Percentiles rank a stretch among this genome's conserved stretches.
These are phyloP conservation scores for Malurus melanocephalus DNA, from an alignment of 2,113 vertebrate species.

Conservation along the genomic window DNA sequence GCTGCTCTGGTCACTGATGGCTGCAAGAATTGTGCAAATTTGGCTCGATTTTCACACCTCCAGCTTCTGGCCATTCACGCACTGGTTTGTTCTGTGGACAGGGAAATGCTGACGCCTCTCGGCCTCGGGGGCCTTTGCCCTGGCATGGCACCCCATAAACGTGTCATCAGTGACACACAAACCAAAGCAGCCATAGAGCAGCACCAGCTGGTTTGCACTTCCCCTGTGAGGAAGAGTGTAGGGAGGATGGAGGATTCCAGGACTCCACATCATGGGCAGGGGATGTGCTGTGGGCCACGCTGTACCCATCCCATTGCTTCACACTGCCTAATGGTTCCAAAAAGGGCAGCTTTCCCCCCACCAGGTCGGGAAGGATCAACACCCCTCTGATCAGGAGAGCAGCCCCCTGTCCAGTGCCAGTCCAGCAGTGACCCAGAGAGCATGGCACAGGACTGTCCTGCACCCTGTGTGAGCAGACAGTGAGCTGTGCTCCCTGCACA, in stretches of 20 bases:
- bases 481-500: no score
- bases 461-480: background rate
- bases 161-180: background rate
- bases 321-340: fast-evolving
- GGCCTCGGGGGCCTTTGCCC: background rate
- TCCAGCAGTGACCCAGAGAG: background rate
- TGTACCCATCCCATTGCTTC: background rate
- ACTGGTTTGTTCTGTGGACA: background rate
- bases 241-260: background rate
- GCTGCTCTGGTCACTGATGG: background rate
- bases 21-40: fast-evolving
- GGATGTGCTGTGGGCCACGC: background rate
- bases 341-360: background rate
- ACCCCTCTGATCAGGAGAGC: no score
- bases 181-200: background rate
- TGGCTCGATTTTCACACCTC: background rate
- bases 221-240: fast-evolving
- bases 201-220: background rate
- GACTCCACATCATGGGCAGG: fast-evolving
- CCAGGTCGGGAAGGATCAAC: fast-evolving
- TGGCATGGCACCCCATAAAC: background rate
- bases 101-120: background rate
- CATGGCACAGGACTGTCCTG: background rate
- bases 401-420: fast-evolving
- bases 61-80: background rate